Conservation (phyloP, 1,140 invertebrate genomes). For the Microplitis mediator region DNA sequence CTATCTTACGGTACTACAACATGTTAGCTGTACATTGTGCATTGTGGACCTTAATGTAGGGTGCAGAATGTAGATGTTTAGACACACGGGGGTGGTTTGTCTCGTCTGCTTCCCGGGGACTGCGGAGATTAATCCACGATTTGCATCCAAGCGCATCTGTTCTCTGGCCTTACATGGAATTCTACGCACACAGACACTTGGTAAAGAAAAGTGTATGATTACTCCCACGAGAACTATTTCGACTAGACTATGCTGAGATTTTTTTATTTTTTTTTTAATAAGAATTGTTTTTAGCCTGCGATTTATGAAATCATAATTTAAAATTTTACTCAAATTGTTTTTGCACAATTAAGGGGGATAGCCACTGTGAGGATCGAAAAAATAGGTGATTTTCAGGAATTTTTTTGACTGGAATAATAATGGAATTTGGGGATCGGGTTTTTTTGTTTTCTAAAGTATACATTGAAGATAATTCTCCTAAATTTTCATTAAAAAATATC, state of each 20-base stretch:
- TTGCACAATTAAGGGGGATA: too few relatives aligned
- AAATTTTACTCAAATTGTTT: too few relatives aligned
- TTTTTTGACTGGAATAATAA: too few relatives aligned
- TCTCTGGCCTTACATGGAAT: constrained; percentile 18
- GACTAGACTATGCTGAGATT: background rate
- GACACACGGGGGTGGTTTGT: constrained; percentile 2
- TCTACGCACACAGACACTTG: constrained; percentile 1
- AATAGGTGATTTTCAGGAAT: too few relatives aligned
- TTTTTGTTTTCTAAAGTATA: too few relatives aligned
- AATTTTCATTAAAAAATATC: too few relatives aligned
- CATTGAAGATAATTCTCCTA: too few relatives aligned
- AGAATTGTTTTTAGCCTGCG: background rate
- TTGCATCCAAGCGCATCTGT: constrained; percentile 57
- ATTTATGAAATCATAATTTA: too few relatives aligned
- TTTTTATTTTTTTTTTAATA: background rate
- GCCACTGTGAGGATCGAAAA: too few relatives aligned
- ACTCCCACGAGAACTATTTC: constrained; percentile 26
- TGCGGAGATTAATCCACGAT: constrained; percentile 56
- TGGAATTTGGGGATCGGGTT: too few relatives aligned
- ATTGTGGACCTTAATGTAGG: background rate
- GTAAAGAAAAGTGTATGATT: constrained; percentile 24
- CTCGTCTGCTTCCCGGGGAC: constrained; percentile 34
- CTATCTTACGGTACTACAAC: background rate
- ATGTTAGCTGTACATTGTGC: background rate
- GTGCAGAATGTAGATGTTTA: background rate